phyloP scores from a whole-genome alignment of 2,797 vertebrate genomes.

The Chromis chromis region DNA sequence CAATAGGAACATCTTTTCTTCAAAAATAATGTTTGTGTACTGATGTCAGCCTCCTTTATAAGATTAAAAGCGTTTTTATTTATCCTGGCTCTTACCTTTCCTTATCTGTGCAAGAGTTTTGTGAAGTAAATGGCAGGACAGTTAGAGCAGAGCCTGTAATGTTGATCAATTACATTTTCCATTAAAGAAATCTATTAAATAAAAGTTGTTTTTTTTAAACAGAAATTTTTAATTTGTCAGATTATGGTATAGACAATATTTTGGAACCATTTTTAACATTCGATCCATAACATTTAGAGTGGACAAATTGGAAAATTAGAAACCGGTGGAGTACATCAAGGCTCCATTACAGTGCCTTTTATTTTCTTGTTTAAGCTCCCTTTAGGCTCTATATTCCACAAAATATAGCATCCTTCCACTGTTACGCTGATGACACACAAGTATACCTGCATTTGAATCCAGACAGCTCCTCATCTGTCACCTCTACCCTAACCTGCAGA shows the following conservation, averaged over 20 bases:
- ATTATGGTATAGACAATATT: not conserved
- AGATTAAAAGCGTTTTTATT: not conserved
- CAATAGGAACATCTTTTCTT: not conserved
- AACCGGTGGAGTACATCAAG: too few species aligned
- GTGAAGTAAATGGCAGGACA: not conserved
- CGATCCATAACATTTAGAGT: not conserved
- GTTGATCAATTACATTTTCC: not conserved
- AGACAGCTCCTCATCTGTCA: too few species aligned
- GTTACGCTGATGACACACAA: too few species aligned
- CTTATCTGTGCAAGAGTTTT: not conserved
- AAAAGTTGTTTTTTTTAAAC: not conserved
- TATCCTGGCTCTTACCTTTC: not conserved
- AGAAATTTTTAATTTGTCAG: not conserved
- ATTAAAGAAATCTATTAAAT: not conserved
- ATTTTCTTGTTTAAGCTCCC: too few species aligned
- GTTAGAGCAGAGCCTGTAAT: too few species aligned
- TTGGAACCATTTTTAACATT: not conserved
- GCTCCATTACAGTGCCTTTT: too few species aligned
- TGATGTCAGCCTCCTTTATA: not conserved
- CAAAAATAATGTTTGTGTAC: not conserved
- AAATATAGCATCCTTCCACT: too few species aligned
- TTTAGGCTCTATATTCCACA: too few species aligned
- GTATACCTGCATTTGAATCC: too few species aligned
- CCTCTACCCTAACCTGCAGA: too few species aligned
- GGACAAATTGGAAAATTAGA: not conserved